phyloP scores from a whole-genome alignment of 2,113 vertebrate species.

The Corvus cornix region DNA sequence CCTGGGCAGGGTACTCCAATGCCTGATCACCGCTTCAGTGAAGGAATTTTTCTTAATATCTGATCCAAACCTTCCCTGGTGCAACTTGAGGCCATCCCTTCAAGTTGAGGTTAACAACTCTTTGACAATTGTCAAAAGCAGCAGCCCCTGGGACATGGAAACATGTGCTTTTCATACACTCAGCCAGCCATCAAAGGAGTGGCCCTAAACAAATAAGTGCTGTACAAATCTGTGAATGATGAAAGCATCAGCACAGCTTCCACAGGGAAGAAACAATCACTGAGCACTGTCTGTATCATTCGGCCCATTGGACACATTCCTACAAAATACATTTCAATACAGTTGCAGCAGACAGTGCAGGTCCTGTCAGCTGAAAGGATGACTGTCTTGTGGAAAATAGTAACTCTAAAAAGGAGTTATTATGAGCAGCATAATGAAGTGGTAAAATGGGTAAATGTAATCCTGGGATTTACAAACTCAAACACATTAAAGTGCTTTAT shows the following conservation, averaged over 20 bases:
- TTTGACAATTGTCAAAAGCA: background rate
- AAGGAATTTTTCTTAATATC: background rate
- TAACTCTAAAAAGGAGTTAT: background rate
- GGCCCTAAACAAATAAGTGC: background rate
- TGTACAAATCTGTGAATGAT: background rate
- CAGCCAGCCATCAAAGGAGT: background rate
- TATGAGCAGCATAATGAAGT: background rate
- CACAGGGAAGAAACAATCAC: background rate
- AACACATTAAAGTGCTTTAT: background rate
- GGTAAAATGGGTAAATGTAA: background rate
- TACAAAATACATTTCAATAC: background rate
- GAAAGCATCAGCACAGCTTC: background rate
- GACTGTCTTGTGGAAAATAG: background rate
- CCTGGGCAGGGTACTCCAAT: background rate
- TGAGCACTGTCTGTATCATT: background rate
- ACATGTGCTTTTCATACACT: background rate
- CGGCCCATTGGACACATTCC: background rate
- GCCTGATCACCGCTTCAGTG: fast-evolving
- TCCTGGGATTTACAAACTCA: background rate
- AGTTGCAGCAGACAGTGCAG: background rate
- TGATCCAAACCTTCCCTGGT: background rate
- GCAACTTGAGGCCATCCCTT: background rate
- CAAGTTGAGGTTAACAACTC: background rate
- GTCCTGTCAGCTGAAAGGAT: background rate
- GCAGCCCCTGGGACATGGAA: background rate